A percentile compares a stretch with the other conserved stretches of the same genome.
These are phyloP conservation scores for Xestia rhomboidea DNA, from an alignment of 2,888 invertebrate genomes.

Conservation along the genomic window DNA sequence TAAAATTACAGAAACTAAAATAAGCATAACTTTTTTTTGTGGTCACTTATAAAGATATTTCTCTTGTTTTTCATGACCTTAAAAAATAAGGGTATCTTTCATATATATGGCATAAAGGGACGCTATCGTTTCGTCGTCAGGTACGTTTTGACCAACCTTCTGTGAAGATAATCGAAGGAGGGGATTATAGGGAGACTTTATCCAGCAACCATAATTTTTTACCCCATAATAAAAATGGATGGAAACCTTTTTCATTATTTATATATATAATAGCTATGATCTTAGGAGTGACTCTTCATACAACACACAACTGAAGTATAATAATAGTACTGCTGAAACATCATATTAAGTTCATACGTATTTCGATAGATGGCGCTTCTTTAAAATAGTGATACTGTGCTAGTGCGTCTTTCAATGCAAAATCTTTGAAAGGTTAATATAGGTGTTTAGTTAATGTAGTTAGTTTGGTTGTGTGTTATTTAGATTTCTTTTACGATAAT, in stretches of 20 bases:
- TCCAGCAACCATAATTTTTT: background rate
- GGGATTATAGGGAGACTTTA: background rate
- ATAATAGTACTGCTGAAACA: background rate
- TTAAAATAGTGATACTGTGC: background rate
- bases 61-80: too few relatives aligned
- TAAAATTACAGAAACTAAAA: too few relatives aligned
- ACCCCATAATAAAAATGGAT: background rate
- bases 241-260: too few relatives aligned
- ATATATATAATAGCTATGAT: background rate
- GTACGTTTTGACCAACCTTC: too few relatives aligned
- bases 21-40: too few relatives aligned
- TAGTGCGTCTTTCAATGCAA: background rate
- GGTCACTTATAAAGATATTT: too few relatives aligned
- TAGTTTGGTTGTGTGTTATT: background rate
- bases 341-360: background rate
- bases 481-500: background rate
- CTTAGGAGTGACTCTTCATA: background rate
- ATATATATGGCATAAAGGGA: too few relatives aligned
- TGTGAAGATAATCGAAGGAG: background rate
- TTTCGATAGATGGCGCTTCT: conserved; percentile 52
- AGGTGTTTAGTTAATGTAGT: too few relatives aligned
- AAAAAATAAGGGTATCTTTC: too few relatives aligned
- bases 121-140: too few relatives aligned
- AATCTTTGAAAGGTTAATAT: background rate
- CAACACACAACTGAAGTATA: background rate